Percentiles rank a stretch among this genome's conserved stretches.
These are phyloP conservation scores for Osmerus eperlanus DNA, from an alignment of 2,113 vertebrate species.

Conservation along the genomic window DNA sequence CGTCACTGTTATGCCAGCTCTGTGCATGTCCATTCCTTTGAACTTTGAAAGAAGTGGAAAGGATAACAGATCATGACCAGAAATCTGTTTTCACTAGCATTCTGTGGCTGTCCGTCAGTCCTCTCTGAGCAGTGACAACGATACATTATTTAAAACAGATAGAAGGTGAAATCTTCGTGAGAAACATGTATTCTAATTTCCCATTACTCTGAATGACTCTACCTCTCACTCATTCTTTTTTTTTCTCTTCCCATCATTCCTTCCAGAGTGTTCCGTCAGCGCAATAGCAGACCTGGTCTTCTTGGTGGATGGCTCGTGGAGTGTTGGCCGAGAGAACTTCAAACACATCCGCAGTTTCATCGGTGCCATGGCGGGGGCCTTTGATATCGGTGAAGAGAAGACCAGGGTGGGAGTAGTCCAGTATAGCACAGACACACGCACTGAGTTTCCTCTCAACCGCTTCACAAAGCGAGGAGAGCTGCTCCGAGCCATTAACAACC, in stretches of 20 bases:
- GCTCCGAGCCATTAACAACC: conserved; percentile 86
- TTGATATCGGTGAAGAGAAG: conserved; percentile 91
- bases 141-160: background rate
- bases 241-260: conserved; percentile 10
- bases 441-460: conserved; percentile 91
- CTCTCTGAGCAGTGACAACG: conserved; percentile 11
- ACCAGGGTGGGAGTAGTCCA: conserved; percentile 93
- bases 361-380: conserved; percentile 85
- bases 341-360: conserved; percentile 93
- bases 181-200: background rate
- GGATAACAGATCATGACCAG: conserved; percentile 11
- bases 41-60: conserved; percentile 26
- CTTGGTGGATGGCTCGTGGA: conserved; percentile 98
- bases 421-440: conserved; percentile 96
- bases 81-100: background rate
- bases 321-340: conserved; percentile 95
- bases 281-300: conserved; percentile 91
- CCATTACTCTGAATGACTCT: conserved; percentile 6
- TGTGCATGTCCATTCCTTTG: background rate
- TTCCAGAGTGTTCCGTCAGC: conserved; percentile 88
- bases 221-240: conserved; percentile 4
- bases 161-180: too few species aligned
- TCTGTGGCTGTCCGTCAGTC: conserved; percentile 7
- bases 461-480: conserved; percentile 84
- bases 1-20: conserved; percentile 25